Percentiles rank a stretch among this genome's conserved stretches.
phyloP scores from a whole-genome alignment of 2,113 vertebrate genomes.

The Cynopterus brachyotis region DNA sequence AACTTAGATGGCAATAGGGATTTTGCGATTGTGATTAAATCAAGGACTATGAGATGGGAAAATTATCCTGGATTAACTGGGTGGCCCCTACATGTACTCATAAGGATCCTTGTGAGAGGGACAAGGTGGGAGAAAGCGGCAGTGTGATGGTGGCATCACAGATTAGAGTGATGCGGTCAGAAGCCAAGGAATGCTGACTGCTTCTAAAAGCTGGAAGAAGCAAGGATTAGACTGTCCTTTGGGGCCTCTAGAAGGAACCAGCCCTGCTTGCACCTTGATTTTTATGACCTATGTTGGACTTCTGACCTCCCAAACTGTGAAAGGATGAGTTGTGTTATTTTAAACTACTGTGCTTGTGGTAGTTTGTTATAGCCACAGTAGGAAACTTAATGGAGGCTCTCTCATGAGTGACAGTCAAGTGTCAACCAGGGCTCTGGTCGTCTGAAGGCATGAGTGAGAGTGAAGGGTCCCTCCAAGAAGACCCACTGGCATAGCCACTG shows the following conservation, averaged over 20 bases:
- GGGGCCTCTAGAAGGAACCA: neutral
- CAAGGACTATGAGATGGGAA: neutral
- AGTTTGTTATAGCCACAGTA: neutral
- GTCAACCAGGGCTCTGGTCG: neutral
- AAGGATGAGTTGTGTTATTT: neutral
- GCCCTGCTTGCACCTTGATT: neutral
- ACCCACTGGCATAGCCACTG: too few relatives aligned
- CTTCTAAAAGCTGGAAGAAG: neutral
- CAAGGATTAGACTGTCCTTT: accelerated
- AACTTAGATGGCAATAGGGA: neutral
- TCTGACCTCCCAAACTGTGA: neutral
- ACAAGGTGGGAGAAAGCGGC: neutral
- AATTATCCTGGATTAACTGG: neutral
- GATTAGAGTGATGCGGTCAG: accelerated
- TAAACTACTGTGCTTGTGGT: neutral
- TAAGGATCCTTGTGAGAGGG: neutral
- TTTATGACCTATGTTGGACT: neutral
- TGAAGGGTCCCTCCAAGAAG: neutral
- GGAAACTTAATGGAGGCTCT: neutral
- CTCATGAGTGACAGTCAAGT: neutral
- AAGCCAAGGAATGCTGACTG: neutral
- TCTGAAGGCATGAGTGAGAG: neutral
- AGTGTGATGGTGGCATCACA: too few relatives aligned
- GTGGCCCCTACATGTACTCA: neutral
- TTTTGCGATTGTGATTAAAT: neutral